Conservation (phyloP, 2,888 invertebrate species). For the Cephus pygmeus region DNA sequence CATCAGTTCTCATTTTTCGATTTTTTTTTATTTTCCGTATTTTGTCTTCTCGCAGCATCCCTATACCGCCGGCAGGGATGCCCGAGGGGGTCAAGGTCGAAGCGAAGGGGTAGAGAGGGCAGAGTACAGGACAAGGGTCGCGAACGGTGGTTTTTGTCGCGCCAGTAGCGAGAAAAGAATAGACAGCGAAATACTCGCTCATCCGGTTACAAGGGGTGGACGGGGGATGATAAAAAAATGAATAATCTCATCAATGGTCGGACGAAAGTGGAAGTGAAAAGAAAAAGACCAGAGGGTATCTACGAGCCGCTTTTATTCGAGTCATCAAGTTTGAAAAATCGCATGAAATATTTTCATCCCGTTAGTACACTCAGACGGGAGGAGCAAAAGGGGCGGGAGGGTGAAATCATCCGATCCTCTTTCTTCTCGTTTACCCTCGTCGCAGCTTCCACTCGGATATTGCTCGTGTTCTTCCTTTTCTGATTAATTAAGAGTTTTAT, state of each 20-base stretch:
- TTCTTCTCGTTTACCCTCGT: background rate
- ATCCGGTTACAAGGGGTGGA: background rate
- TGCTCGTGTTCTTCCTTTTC: background rate
- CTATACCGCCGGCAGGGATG: background rate
- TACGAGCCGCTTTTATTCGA: background rate
- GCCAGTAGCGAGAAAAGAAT: background rate
- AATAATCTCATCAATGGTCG: background rate
- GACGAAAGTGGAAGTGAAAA: background rate
- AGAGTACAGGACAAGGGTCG: background rate
- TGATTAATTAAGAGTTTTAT: conserved; percentile 6
- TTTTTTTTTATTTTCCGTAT: background rate
- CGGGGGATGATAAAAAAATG: background rate
- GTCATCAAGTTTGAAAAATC: background rate
- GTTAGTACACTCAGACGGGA: background rate
- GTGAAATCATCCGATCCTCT: background rate
- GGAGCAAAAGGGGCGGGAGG: background rate
- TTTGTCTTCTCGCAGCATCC: background rate
- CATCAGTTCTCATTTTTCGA: background rate
- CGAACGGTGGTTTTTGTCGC: background rate
- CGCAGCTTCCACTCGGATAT: background rate
- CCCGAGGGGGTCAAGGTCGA: background rate
- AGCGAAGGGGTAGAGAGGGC: background rate
- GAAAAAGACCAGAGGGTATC: background rate
- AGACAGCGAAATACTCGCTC: background rate
- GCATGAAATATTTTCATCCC: background rate